Conservation (phyloP, 2,113 vertebrate genomes). For the Mustelus asterias region DNA sequence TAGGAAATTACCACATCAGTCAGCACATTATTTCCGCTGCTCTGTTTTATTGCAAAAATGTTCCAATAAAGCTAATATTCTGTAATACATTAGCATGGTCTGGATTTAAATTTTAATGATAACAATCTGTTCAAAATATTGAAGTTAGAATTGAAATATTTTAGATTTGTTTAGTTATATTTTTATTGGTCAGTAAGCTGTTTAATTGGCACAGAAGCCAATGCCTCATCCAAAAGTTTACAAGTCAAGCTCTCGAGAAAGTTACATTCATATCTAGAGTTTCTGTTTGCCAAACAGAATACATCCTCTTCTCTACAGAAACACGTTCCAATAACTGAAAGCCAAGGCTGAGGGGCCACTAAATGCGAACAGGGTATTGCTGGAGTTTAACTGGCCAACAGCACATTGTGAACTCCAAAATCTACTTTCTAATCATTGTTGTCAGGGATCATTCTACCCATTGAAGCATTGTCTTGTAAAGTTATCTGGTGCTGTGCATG, state of each 20-base stretch:
- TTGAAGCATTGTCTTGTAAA: neutral
- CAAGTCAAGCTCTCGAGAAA: neutral
- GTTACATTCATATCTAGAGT: neutral
- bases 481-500: neutral
- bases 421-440: no score
- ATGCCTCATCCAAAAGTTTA: neutral
- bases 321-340: neutral
- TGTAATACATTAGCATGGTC: neutral
- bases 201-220: neutral
- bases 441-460: no score
- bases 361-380: neutral
- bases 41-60: neutral
- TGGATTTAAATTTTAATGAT: neutral
- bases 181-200: neutral
- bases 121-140: neutral
- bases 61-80: neutral
- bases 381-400: neutral
- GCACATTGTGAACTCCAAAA: no score
- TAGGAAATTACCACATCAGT: neutral
- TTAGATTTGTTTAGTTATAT: neutral
- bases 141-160: neutral
- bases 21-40: neutral
- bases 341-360: neutral
- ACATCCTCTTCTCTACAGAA: neutral
- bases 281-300: neutral